These are phyloP conservation scores for Halichoeres trimaculatus DNA, from an alignment of 2,113 vertebrate species.

Conservation along the genomic window DNA sequence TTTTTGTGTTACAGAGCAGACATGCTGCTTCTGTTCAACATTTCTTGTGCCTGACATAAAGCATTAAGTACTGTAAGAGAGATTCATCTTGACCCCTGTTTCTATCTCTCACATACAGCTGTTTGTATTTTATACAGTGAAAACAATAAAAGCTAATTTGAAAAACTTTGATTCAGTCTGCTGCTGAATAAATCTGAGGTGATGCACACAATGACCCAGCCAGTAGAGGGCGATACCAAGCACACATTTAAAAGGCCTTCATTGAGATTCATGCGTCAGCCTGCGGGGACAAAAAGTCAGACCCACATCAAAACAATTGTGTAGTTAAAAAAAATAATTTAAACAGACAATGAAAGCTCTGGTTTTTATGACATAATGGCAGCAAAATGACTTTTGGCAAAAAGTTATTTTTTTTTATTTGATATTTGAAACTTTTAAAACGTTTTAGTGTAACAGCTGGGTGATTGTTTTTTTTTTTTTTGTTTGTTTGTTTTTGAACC, in stretches of 20 bases:
- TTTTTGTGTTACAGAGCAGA: neutral
- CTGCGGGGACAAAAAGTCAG: too few relatives aligned
- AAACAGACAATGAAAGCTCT: too few relatives aligned
- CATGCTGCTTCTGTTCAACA: neutral
- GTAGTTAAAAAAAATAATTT: too few relatives aligned
- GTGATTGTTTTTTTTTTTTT: too few relatives aligned
- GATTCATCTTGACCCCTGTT: neutral
- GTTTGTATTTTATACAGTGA: constrained; percentile 50
- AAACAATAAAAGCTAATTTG: constrained; percentile 46
- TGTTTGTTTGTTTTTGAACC: too few relatives aligned
- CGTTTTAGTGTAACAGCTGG: too few relatives aligned
- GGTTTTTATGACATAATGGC: too few relatives aligned
- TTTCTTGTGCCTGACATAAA: constrained; percentile 43
- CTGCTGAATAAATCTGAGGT: neutral
- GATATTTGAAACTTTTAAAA: too few relatives aligned
- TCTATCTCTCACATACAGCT: neutral
- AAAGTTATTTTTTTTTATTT: too few relatives aligned
- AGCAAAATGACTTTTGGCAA: too few relatives aligned
- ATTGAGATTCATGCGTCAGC: neutral
- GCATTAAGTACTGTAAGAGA: constrained; percentile 12
- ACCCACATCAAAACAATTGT: too few relatives aligned
- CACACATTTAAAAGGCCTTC: neutral
- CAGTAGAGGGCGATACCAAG: constrained; percentile 63
- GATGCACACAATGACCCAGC: constrained; percentile 26
- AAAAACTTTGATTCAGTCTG: neutral